Percentiles rank a stretch among this genome's conserved stretches.
These are phyloP conservation scores for Linurgus olivaceus DNA, from an alignment of 2,797 vertebrate genomes.

Conservation along the genomic window DNA sequence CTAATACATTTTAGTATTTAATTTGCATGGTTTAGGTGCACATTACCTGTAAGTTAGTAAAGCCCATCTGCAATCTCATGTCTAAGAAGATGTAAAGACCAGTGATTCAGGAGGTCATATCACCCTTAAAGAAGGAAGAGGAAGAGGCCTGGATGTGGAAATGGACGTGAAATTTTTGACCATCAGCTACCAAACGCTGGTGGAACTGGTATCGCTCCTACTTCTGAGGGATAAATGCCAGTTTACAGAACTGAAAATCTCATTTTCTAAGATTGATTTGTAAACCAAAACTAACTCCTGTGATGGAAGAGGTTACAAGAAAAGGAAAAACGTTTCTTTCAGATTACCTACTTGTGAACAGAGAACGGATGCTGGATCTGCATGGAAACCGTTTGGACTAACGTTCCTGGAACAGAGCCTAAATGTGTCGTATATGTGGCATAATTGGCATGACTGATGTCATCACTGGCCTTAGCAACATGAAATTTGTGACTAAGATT, in stretches of 20 bases:
- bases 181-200: neutral
- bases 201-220: neutral
- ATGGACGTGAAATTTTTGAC: neutral
- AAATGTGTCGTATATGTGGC: neutral
- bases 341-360: neutral
- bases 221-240: neutral
- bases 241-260: neutral
- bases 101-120: neutral
- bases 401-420: neutral
- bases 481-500: neutral
- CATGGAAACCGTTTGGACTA: neutral
- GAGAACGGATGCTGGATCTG: neutral
- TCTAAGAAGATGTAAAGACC: neutral
- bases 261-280: neutral
- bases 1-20: neutral
- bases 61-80: neutral
- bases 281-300: neutral
- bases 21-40: neutral
- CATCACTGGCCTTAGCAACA: neutral
- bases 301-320: neutral
- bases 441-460: neutral
- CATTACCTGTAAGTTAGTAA: neutral
- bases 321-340: neutral
- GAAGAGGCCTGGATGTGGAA: neutral
- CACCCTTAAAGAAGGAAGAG: neutral